These are phyloP conservation scores for Melanitta fusca DNA, from an alignment of 2,797 vertebrate species.

Conservation along the genomic window DNA sequence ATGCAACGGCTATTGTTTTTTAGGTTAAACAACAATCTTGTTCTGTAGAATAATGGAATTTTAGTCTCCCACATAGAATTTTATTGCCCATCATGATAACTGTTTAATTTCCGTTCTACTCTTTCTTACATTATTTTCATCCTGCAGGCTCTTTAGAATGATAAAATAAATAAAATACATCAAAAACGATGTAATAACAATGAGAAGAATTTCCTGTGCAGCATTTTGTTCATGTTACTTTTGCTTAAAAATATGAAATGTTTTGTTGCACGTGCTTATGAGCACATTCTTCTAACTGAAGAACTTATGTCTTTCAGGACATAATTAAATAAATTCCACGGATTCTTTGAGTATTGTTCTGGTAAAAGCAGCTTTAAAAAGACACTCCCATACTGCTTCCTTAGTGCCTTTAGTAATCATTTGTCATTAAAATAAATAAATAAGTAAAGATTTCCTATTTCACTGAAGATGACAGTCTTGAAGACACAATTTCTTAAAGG, in stretches of 20 bases:
- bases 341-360: conserved; percentile 7
- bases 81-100: conserved; percentile 22
- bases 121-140: conserved; percentile 2
- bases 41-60: conserved; percentile 19
- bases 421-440: background rate
- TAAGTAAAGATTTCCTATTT: background rate
- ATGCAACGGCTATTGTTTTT: background rate
- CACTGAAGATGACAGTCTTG: background rate
- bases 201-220: conserved; percentile 50
- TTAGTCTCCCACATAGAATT: conserved; percentile 10
- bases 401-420: background rate
- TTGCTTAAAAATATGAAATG: background rate
- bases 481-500: background rate
- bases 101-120: conserved; percentile 63
- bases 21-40: conserved; percentile 28
- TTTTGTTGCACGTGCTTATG: background rate
- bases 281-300: background rate
- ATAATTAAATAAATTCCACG: conserved; percentile 24
- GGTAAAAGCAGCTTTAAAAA: background rate
- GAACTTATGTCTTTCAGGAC: background rate
- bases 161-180: conserved; percentile 30
- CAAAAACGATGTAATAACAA: background rate
- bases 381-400: background rate
- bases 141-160: conserved; percentile 8
- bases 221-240: background rate